phyloP scores from a whole-genome alignment of 1,140 invertebrate species.

The Ceratitis capitata region DNA sequence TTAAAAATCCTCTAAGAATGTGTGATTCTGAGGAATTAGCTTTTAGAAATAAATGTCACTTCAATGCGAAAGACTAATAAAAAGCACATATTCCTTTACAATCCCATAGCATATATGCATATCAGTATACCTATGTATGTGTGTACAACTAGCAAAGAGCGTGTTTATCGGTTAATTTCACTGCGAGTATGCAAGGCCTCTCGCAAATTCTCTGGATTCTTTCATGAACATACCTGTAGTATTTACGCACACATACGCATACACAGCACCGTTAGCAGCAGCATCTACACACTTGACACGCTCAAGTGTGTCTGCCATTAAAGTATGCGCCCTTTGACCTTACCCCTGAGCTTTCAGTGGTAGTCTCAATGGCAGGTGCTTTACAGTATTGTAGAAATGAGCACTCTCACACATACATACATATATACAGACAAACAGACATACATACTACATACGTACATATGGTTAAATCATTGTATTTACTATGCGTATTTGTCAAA shows the following conservation, averaged over 20 bases:
- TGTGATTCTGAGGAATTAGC: not conserved
- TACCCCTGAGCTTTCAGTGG: not conserved
- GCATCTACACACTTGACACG: conserved; percentile 26
- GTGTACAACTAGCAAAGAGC: not conserved
- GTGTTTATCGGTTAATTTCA: not conserved
- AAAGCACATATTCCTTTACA: not conserved
- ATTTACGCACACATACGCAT: not conserved
- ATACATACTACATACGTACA: not conserved
- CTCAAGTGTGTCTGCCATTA: conserved; percentile 23
- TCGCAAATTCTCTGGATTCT: not conserved
- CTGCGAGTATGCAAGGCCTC: not conserved
- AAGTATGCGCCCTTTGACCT: conserved; percentile 5
- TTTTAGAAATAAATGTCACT: not conserved
- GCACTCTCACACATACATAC: not conserved
- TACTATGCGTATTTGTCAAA: not conserved
- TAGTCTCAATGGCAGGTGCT: not conserved
- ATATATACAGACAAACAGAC: not conserved
- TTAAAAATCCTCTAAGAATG: not conserved
- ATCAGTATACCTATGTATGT: not conserved
- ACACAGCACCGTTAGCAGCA: not conserved
- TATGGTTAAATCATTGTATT: not conserved
- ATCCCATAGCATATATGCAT: not conserved
- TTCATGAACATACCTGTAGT: not conserved
- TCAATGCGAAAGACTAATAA: not conserved
- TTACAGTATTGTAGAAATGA: not conserved